A percentile compares a stretch with the other conserved stretches of the same genome.
Conservation (phyloP, 2,113 vertebrate genomes). For the Anguilla rostrata region DNA sequence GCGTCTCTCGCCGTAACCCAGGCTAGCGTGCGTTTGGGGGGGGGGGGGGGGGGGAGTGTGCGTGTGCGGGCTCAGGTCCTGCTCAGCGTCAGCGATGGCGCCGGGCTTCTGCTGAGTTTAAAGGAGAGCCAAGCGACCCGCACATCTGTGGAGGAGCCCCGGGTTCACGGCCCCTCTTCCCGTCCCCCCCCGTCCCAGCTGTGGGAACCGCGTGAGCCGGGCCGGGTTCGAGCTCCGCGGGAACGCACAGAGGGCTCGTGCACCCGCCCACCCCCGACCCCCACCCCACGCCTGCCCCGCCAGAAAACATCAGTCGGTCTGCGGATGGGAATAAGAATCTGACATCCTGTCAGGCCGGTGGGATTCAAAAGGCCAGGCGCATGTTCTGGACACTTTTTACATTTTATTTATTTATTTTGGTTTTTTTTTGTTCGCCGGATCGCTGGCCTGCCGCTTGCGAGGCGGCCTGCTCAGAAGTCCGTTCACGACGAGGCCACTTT, state of each 20-base stretch:
- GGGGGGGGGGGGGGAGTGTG: neutral
- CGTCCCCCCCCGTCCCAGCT: neutral
- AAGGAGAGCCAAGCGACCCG: neutral
- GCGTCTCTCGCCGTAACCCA: too few relatives aligned
- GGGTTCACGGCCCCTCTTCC: slow-evolving; percentile 12
- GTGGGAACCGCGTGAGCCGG: slow-evolving; percentile 16
- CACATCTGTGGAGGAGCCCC: neutral
- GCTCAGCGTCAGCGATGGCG: neutral
- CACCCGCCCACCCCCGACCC: too few relatives aligned
- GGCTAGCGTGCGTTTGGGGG: too few relatives aligned
- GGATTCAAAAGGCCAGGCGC: slow-evolving; percentile 31
- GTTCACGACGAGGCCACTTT: slow-evolving; percentile 27
- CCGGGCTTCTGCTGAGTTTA: neutral
- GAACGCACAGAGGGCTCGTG: neutral
- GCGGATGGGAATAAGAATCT: neutral
- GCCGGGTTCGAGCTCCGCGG: neutral
- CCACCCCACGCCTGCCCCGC: neutral
- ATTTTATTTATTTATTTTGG: slow-evolving; percentile 14
- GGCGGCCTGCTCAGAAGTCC: slow-evolving; percentile 40
- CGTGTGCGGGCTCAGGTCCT: neutral
- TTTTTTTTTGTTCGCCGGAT: neutral
- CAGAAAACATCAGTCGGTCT: neutral
- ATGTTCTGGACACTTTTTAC: slow-evolving; percentile 14
- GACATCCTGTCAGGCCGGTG: slow-evolving; percentile 24
- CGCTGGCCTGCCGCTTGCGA: slow-evolving; percentile 17